Conservation (phyloP, 2,797 vertebrate species). For the Pseudochirops corinnae region DNA sequence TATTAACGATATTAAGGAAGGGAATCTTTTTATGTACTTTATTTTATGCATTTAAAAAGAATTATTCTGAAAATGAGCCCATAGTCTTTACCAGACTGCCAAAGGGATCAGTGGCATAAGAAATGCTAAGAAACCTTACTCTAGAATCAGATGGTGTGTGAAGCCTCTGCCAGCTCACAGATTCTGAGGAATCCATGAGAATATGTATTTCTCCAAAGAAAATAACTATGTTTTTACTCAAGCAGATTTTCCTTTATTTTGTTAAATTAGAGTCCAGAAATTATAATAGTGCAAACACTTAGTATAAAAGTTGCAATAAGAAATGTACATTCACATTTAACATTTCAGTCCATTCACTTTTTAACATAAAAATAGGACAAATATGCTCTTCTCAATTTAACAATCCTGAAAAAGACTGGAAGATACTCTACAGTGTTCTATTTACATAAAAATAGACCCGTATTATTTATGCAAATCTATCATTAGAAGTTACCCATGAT, state of each 20-base stretch:
- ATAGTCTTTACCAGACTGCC: not conserved
- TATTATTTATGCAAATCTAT: constrained; percentile 89
- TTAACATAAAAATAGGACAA: constrained; percentile 90
- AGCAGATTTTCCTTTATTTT: constrained; percentile 86
- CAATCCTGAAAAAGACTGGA: constrained; percentile 88
- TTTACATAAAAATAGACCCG: constrained; percentile 91
- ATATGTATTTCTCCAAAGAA: not conserved
- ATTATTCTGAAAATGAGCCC: not conserved
- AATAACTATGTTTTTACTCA: constrained; percentile 78
- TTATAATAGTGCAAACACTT: constrained; percentile 90
- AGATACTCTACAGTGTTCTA: constrained; percentile 88
- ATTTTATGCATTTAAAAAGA: not conserved
- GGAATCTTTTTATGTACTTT: not conserved
- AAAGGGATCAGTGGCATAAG: too few relatives aligned
- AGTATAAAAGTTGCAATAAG: constrained; percentile 91
- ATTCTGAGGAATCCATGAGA: not conserved
- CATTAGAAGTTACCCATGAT: constrained; percentile 85
- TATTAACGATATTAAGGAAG: not conserved
- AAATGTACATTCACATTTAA: constrained; percentile 91
- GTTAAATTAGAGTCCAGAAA: constrained; percentile 86
- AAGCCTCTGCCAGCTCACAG: not conserved
- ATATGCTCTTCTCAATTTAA: constrained; percentile 85
- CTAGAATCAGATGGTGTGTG: too few relatives aligned
- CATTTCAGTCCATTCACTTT: constrained; percentile 87
- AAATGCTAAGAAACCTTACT: not conserved